Evolutionary conservation across 2,797 vertebrate species (phyloP).

Genomic region (Anguilla megastoma): DNA sequence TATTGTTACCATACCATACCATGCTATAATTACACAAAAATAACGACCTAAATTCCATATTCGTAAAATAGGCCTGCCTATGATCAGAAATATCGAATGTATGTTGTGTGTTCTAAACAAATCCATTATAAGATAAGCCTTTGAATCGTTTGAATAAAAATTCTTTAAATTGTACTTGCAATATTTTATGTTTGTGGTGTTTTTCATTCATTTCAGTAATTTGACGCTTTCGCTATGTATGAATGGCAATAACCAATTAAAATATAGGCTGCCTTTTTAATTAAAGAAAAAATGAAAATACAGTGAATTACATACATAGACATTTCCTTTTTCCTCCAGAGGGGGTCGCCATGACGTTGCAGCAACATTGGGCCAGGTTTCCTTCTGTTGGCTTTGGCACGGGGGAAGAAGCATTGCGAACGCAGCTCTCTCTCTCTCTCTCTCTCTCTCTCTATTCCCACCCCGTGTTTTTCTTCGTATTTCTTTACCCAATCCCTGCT

Average conservation of each 20-base stretch:
- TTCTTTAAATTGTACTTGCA: background rate
- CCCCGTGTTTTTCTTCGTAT: slow-evolving; percentile 14
- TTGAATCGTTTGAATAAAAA: background rate
- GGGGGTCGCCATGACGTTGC: slow-evolving; percentile 88
- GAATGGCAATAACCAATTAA: background rate
- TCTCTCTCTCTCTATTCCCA: slow-evolving; percentile 11
- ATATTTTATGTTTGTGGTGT: background rate
- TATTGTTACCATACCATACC: too few species aligned
- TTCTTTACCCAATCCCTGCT: slow-evolving; percentile 34
- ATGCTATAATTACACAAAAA: background rate
- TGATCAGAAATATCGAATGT: background rate
- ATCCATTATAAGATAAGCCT: background rate
- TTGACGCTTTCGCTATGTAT: background rate
- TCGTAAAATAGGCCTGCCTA: too few species aligned
- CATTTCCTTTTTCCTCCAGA: slow-evolving; percentile 70
- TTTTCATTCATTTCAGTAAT: slow-evolving; percentile 10
- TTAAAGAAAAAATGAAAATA: background rate
- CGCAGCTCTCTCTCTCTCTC: slow-evolving; percentile 21
- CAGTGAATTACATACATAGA: slow-evolving; percentile 33
- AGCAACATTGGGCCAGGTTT: slow-evolving; percentile 53
- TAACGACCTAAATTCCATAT: background rate
- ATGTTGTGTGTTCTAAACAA: background rate
- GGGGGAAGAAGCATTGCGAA: slow-evolving; percentile 31
- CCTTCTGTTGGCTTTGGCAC: slow-evolving; percentile 18
- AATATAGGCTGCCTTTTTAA: background rate